Evolutionary conservation across 1,140 invertebrate species (phyloP).

Genomic region (Drosophila mojavensis): DNA sequence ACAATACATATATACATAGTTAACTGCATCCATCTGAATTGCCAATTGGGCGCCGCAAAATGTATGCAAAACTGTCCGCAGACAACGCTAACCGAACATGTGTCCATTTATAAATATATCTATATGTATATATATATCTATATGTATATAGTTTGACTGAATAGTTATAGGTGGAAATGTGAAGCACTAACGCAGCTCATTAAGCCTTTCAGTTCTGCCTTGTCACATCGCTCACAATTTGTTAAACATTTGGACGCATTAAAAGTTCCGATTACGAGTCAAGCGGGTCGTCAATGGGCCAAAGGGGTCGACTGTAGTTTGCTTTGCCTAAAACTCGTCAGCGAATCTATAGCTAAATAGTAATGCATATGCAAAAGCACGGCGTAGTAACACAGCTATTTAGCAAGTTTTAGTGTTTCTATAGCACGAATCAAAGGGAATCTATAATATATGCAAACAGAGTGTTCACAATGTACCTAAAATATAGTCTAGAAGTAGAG

Average conservation of each 20-base stretch:
- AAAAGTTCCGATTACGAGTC: conserved; percentile 16
- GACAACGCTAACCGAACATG: conserved; percentile 29
- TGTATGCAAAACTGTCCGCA: conserved; percentile 48
- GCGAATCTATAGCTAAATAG: conserved; percentile 14
- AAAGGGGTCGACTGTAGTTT: background rate
- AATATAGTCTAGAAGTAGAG: too few species aligned
- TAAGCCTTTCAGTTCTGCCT: conserved; percentile 7
- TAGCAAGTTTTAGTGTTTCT: background rate
- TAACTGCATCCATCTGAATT: conserved; percentile 43
- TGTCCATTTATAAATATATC: conserved; percentile 55
- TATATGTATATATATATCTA: conserved; percentile 3
- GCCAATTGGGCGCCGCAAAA: conserved; percentile 28
- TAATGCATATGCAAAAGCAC: conserved; percentile 11
- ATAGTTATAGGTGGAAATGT: conserved; percentile 28
- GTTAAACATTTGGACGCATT: conserved; percentile 35
- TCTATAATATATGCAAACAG: too few species aligned
- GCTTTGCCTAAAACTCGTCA: conserved; percentile 12
- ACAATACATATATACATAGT: conserved; percentile 26
- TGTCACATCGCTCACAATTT: conserved; percentile 28
- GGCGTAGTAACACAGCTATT: conserved; percentile 4
- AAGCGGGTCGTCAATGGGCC: background rate
- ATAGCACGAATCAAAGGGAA: too few species aligned
- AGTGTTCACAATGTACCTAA: too few species aligned
- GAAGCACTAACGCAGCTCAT: conserved; percentile 15
- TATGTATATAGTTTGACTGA: background rate